phyloP scores from a whole-genome alignment of 2,113 vertebrate genomes.

The Cheilinus undulatus region DNA sequence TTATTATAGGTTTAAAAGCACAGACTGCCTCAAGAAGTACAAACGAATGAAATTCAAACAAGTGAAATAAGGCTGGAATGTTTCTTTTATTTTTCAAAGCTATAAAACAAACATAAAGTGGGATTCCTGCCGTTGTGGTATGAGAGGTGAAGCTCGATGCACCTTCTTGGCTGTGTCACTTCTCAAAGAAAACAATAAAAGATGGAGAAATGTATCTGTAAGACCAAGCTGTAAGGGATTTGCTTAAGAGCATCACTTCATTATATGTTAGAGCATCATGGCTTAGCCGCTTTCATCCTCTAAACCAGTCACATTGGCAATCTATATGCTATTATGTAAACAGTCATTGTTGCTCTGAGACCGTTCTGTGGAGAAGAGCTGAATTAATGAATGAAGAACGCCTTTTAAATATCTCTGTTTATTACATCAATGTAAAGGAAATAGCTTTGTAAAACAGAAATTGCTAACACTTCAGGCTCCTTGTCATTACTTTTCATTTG shows the following conservation, averaged over 20 bases:
- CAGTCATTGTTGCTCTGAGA: background rate
- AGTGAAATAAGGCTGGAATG: no score
- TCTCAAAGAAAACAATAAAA: slow-evolving; percentile 10
- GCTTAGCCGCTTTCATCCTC: background rate
- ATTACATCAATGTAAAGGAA: slow-evolving; percentile 4
- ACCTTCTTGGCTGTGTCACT: background rate
- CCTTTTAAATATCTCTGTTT: background rate
- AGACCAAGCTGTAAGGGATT: background rate
- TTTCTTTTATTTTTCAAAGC: no score
- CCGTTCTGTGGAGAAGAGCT: background rate
- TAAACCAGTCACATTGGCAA: background rate
- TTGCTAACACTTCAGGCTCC: slow-evolving; percentile 7
- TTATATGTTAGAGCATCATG: background rate
- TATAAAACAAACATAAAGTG: background rate
- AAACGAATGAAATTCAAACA: no score
- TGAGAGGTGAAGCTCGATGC: background rate
- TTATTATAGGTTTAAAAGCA: no score
- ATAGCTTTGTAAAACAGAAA: slow-evolving; percentile 11
- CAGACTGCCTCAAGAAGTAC: no score
- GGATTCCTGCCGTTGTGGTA: background rate
- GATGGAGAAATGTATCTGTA: background rate
- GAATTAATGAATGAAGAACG: background rate
- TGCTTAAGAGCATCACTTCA: background rate
- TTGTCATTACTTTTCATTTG: background rate
- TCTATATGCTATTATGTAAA: background rate